Base-by-base conservation (phyloP, 1,140 invertebrate species). In the Formica exsecta region DNA sequence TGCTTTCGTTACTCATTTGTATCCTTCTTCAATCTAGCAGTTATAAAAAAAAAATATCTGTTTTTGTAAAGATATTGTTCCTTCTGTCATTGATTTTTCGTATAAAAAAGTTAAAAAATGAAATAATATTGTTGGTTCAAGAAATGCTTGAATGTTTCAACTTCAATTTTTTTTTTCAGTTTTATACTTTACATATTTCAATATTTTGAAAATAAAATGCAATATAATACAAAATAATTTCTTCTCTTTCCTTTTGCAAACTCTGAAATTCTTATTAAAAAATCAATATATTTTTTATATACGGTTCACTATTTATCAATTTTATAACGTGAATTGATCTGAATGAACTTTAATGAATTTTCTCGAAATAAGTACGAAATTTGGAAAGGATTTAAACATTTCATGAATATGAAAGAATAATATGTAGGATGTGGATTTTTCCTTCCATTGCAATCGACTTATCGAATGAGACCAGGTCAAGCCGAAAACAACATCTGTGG, bases 401-500 rank as follows among this genome's bases (percentile, higher is more conserved):
- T 81, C 59, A 59, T 70, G 36, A 66, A 25, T 41, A n/a, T 19
- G 11, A 16, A 38, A 25, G 29, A 66, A 22, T 38, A 19, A 25
- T n/a, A 73, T 57, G 25, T 54, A 4, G 3, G 8, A 3, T n/a
- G 29, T 61, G 19, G 54, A 74, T 61, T 81, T 16, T 57, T 8
- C 7, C 2, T 71, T 71, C 65, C 64, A 41, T 83, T 22, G 54
- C 19, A 73, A 83, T 81, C 68, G 68, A 83, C 68, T 83, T 83
- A 83, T 83, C 79, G 79, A n/a, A 36, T 29, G 66, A 81, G 51
- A 70, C 19, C 22, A 22, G 51, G 54, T 80, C 38, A 59, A 74
- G 38, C 41, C 38, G 79, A 74, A 62, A 83, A 57, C 66, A 81
- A 81, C 68, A 73, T 83, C 79, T 83, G 68, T 38, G 68, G 79